These are phyloP conservation scores for Yponomeuta evonymella DNA, from an alignment of 2,888 invertebrate genomes.

Conservation along the genomic window DNA sequence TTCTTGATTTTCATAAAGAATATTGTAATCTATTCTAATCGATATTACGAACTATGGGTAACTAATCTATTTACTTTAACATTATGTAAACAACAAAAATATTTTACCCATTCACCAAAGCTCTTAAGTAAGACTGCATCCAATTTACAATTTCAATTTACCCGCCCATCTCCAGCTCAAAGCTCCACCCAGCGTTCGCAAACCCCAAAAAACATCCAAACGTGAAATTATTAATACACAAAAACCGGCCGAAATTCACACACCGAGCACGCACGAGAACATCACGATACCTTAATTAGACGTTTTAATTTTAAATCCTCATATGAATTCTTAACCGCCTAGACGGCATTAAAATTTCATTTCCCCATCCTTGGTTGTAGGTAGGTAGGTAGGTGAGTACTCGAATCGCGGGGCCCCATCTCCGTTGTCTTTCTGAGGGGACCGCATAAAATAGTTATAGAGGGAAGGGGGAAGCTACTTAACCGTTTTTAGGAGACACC, in stretches of 20 bases:
- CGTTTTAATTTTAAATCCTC: slow-evolving; percentile 70
- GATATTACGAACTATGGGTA: too few relatives aligned
- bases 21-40: too few relatives aligned
- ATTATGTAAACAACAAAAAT: too few relatives aligned
- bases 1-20: too few relatives aligned
- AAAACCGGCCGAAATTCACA: slow-evolving; percentile 44
- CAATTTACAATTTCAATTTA: slow-evolving; percentile 10
- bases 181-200: background rate
- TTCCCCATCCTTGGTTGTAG: slow-evolving; percentile 48
- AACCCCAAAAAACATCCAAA: slow-evolving; percentile 11
- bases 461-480: slow-evolving; percentile 71
- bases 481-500: slow-evolving; percentile 76
- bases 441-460: slow-evolving; percentile 76
- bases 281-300: slow-evolving; percentile 64
- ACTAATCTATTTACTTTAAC: too few relatives aligned
- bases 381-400: slow-evolving; percentile 6
- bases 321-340: slow-evolving; percentile 71
- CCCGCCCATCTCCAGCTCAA: background rate
- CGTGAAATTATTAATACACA: slow-evolving; percentile 10
- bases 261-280: slow-evolving; percentile 44
- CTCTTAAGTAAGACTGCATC: slow-evolving; percentile 14
- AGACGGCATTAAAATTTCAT: slow-evolving; percentile 72
- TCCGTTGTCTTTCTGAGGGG: slow-evolving; percentile 75
- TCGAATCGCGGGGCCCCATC: slow-evolving; percentile 66
- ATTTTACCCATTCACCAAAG: too few relatives aligned